Evolutionary conservation across 2,797 vertebrate species (phyloP).

Genomic region (Lepidocolaptes lacrymiger): DNA sequence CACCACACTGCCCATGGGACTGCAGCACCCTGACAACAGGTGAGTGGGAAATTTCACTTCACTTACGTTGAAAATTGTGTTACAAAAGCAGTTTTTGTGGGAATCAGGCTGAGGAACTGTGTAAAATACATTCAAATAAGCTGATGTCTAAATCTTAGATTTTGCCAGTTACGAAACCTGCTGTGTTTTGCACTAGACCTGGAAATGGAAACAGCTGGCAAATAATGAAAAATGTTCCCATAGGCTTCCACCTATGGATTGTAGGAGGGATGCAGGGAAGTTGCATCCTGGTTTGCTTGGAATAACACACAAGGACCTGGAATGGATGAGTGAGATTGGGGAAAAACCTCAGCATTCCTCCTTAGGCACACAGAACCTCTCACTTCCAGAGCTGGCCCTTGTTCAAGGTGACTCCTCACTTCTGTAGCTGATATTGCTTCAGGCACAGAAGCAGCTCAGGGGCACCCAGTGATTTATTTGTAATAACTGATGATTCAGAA

Average conservation of each 20-base stretch:
- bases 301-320: background rate
- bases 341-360: background rate
- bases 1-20: rapidly evolving
- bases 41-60: background rate
- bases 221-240: background rate
- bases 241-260: background rate
- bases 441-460: background rate
- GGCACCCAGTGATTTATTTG: background rate
- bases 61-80: too few relatives aligned
- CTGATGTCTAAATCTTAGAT: background rate
- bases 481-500: rapidly evolving
- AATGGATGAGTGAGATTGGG: background rate
- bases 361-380: rapidly evolving
- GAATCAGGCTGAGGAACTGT: background rate
- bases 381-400: background rate
- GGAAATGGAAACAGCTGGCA: background rate
- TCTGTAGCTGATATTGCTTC: background rate
- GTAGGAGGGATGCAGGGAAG: background rate
- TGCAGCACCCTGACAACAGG: background rate
- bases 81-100: background rate
- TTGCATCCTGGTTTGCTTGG: background rate
- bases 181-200: background rate
- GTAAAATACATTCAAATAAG: background rate
- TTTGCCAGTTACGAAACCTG: background rate
- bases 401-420: background rate